Base-by-base conservation (phyloP, 2,888 invertebrate genomes). In the Trichopria drosophilae region DNA sequence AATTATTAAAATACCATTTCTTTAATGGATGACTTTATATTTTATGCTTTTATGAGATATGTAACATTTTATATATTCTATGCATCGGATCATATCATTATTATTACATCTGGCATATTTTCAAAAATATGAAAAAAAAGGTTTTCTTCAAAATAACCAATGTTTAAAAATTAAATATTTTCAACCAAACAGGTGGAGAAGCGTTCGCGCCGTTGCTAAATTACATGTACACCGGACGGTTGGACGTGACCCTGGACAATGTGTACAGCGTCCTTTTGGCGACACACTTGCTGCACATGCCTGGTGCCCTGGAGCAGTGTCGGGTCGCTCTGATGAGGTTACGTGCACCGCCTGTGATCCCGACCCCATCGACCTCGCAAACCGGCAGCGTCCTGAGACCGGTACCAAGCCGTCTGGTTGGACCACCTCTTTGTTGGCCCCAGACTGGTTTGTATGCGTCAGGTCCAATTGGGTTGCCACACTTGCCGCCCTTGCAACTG, bases 171-270 rank as follows among this genome's bases (percentile, higher is more conserved):
- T n/a, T n/a, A n/a, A n/a, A n/a, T n/a, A n/a, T n/a, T n/a, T n/a
- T n/a, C n/a, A n/a, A n/a, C n/a, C n/a, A 4, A 7, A 16, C 43
- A 75, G 75, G 72, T 54, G 73, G 72, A 4, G 76, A 77, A 46
- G 74, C 76, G 53, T 87, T 87, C 69, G 84, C 84, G 0, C 83
- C 84, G 1, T 74, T 88, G 4, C 74, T 88, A 24, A 84, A 84
- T 16, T 87, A 85, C 77, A 87, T 88, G 85, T 87, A 87, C 73
- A 86, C 87, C 5, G 87, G 87, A 16, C 84, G 82, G 59, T 73
- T 88, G 63, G 85, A 86, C 65, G 77, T 87, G 19, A 86, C 82
- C 58, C 76, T 83, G 55, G 81, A 83, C 50, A 87, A 87, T 73
- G 86, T 87, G 57, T 86, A 87, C 75, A 84, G 83, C 59, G 84